phyloP scores from a whole-genome alignment of 92 coral and sea anemone species.

The Epizoanthus scotinus region DNA sequence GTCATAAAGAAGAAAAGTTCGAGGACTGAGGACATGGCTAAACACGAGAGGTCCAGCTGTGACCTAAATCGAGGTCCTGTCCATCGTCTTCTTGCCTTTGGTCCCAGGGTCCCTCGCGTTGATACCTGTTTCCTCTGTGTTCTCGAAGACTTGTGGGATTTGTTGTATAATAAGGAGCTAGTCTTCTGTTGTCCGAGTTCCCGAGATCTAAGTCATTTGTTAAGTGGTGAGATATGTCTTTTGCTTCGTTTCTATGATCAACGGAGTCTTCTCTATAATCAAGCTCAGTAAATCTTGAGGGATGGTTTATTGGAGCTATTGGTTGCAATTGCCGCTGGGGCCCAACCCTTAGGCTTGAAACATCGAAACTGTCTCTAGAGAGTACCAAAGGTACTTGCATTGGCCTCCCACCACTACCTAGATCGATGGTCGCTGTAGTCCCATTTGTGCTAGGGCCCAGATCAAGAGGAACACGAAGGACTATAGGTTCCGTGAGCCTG shows the following conservation, averaged over 20 bases:
- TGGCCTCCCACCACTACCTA: conserved; percentile 13
- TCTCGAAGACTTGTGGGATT: background rate
- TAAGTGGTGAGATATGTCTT: conserved; percentile 20
- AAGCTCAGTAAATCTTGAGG: conserved; percentile 29
- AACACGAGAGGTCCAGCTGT: conserved; percentile 29
- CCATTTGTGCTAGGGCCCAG: conserved; percentile 15
- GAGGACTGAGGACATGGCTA: background rate
- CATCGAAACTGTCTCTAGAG: conserved; percentile 14
- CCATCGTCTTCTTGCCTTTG: background rate
- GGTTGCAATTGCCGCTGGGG: background rate
- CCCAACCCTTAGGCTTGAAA: background rate
- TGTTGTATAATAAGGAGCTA: background rate
- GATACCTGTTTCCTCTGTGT: background rate
- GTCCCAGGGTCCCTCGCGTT: background rate
- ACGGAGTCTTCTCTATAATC: conserved; percentile 2
- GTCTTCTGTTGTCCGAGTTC: background rate
- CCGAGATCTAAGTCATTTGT: conserved; percentile 29
- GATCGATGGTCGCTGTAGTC: conserved; percentile 13
- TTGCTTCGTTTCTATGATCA: conserved; percentile 1
- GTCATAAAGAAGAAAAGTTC: background rate
- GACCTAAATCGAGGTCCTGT: background rate
- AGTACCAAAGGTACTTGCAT: conserved; percentile 34
- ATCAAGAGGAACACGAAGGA: conserved; percentile 32
- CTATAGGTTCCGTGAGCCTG: conserved; percentile 14
- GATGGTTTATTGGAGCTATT: background rate